Evolutionary conservation across 1,140 invertebrate genomes (phyloP).

Genomic region (Bombus superbus): DNA sequence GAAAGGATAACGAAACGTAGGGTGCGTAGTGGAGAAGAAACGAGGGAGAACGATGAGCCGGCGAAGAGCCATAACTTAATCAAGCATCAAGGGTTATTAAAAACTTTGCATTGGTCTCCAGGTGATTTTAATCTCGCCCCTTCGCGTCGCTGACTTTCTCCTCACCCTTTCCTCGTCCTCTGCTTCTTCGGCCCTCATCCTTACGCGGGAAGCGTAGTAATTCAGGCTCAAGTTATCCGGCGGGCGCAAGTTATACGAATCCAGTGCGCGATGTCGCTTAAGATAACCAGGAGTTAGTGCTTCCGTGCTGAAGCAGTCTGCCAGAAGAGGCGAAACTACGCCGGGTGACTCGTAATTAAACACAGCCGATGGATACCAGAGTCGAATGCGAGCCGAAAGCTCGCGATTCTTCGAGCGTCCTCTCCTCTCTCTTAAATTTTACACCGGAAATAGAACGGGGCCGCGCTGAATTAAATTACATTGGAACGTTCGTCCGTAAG

Average conservation of each 20-base stretch:
- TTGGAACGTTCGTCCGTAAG: not conserved
- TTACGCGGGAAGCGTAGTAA: constrained; percentile 63
- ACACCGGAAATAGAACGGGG: constrained; percentile 32
- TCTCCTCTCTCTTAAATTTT: constrained; percentile 45
- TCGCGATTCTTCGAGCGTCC: constrained; percentile 54
- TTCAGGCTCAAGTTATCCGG: constrained; percentile 72
- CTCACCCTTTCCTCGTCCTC: not conserved
- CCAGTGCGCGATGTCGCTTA: constrained; percentile 73
- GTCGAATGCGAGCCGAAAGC: constrained; percentile 48
- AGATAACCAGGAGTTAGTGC: constrained; percentile 76
- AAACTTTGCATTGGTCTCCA: constrained; percentile 76
- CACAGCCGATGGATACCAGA: constrained; percentile 59
- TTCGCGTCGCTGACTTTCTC: constrained; percentile 30
- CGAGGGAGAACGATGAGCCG: constrained; percentile 40
- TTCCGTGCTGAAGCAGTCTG: constrained; percentile 70
- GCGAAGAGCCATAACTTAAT: constrained; percentile 74
- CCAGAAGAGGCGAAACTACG: constrained; percentile 63
- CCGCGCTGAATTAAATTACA: constrained; percentile 40
- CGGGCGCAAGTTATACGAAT: constrained; percentile 76
- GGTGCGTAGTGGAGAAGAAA: not conserved
- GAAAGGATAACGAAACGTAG: not conserved
- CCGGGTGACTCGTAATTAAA: constrained; percentile 75
- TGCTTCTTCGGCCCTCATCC: not conserved
- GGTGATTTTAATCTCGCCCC: constrained; percentile 77
- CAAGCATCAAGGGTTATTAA: constrained; percentile 78